Base-by-base conservation (phyloP, 2,888 invertebrate species). In the Drosophila paranaensis region DNA sequence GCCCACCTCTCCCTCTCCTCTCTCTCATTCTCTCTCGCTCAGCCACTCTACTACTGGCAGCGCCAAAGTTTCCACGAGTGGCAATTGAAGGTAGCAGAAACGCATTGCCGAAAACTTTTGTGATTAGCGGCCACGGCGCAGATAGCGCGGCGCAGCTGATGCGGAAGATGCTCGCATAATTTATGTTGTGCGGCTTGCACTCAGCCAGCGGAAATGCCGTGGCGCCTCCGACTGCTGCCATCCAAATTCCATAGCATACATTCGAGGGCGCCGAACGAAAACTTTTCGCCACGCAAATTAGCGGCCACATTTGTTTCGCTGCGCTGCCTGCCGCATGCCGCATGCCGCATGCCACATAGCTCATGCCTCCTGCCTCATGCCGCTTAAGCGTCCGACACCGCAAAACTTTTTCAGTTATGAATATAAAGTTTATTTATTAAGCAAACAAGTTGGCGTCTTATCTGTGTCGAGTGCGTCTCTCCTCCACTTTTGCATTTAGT, bases 361-460 rank as follows among this genome's bases (percentile, higher is more conserved):
- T 20, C 20, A 20, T 60, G 40, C 46, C 30, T 3, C 66, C 30
- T 33, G 30, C 25, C 45, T 0, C 45, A 14, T 16, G 25, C 55
- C 39, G 56, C 70, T 58, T 58, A 43, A 60, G 57, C 51, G 64
- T 64, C 75, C 71, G 71, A 46, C 27, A 60, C 43, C 73, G 55
- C 64, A 77, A 87, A 85, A 85, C 66, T 89, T 85, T 89, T 85
- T 79, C 88, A 89, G 89, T 89, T 85, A 85, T 85, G 84, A 85
- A 89, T 85, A 85, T 85, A 89, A 85, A 85, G 84, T 85, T 85
- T 85, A 85, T 85, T 85, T 85, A 85, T 89, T 89, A 89, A 89
- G 89, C 84, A 83, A 89, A 84, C 89, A 84, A 84, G 84, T 89
- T 83, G 81, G 81, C 72, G 69, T 58, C 89, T 85, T 85, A 85